phyloP scores from a whole-genome alignment of 2,113 vertebrate genomes.

The Thalassoma bifasciatum region DNA sequence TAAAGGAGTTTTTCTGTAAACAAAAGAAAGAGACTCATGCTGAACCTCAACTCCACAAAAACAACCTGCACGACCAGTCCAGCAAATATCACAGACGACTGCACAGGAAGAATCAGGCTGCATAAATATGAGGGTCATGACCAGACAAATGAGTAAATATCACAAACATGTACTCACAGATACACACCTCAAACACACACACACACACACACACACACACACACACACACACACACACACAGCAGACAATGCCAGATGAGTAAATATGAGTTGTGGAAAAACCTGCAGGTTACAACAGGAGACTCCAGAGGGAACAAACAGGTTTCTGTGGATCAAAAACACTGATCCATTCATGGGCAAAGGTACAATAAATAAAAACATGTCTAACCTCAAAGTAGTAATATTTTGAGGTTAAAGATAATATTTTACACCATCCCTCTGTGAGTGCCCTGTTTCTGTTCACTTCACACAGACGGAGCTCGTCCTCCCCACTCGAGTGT shows the following conservation, averaged over 20 bases:
- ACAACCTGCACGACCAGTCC: conserved; percentile 28
- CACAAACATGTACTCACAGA: not conserved
- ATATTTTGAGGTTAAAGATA: too few relatives aligned
- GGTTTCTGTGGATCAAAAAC: too few relatives aligned
- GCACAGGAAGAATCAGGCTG: conserved; percentile 5
- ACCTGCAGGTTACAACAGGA: not conserved
- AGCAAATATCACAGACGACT: conserved; percentile 53
- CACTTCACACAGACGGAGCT: conserved; percentile 18
- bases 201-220: conserved; percentile 6
- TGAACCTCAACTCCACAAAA: not conserved
- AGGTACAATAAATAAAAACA: too few relatives aligned
- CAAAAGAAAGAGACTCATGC: not conserved
- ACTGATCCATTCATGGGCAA: too few relatives aligned
- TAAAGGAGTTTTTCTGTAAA: too few relatives aligned
- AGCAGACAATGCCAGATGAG: conserved; percentile 23
- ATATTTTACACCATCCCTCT: too few relatives aligned
- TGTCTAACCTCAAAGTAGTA: too few relatives aligned
- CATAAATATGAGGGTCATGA: not conserved
- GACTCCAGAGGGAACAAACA: not conserved
- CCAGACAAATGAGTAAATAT: too few relatives aligned
- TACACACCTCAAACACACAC: too few relatives aligned
- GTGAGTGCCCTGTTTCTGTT: too few relatives aligned
- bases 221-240: not conserved
- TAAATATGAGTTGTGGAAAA: conserved; percentile 40
- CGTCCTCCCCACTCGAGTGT: conserved; percentile 30